Percentiles rank a stretch among this genome's conserved stretches.
phyloP scores from a whole-genome alignment of 2,113 vertebrate genomes.

The Pachyramphus minor region DNA sequence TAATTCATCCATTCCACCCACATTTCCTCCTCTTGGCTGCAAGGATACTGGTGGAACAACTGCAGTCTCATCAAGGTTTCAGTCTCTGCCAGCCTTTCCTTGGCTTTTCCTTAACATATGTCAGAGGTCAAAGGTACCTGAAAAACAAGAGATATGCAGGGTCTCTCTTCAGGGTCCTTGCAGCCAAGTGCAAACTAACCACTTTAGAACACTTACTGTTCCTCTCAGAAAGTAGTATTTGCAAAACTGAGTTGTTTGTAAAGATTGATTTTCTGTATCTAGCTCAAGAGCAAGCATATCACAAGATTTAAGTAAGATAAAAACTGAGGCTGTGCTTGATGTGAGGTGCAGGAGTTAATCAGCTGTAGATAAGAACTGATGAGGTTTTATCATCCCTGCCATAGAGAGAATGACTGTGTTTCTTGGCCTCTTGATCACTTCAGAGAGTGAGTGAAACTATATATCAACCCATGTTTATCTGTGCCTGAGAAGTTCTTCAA shows the following conservation, averaged over 20 bases:
- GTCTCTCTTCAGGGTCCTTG: not conserved
- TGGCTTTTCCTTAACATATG: not conserved
- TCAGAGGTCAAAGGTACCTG: not conserved
- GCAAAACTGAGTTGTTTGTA: slow-evolving; percentile 11
- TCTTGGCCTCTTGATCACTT: slow-evolving; percentile 38
- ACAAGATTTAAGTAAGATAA: slow-evolving; percentile 38
- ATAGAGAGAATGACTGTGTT: not conserved
- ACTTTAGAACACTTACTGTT: not conserved
- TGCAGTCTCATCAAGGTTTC: slow-evolving; percentile 33
- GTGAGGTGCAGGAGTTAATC: slow-evolving; percentile 20
- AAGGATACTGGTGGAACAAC: not conserved
- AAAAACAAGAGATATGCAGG: not conserved
- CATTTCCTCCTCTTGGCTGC: not conserved
- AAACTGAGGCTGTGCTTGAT: slow-evolving; percentile 24
- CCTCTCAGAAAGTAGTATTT: not conserved
- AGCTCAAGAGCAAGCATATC: slow-evolving; percentile 24
- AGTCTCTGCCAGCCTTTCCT: not conserved
- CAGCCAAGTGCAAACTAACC: not conserved
- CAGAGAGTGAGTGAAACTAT: not conserved
- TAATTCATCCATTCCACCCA: not conserved
- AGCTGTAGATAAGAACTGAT: slow-evolving; percentile 49
- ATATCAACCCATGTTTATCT: slow-evolving; percentile 10
- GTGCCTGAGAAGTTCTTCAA: slow-evolving; percentile 13
- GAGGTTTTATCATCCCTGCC: not conserved
- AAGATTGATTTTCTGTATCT: slow-evolving; percentile 30